Conservation (phyloP, 1,140 invertebrate genomes). For the Drosophila pallidifrons region DNA sequence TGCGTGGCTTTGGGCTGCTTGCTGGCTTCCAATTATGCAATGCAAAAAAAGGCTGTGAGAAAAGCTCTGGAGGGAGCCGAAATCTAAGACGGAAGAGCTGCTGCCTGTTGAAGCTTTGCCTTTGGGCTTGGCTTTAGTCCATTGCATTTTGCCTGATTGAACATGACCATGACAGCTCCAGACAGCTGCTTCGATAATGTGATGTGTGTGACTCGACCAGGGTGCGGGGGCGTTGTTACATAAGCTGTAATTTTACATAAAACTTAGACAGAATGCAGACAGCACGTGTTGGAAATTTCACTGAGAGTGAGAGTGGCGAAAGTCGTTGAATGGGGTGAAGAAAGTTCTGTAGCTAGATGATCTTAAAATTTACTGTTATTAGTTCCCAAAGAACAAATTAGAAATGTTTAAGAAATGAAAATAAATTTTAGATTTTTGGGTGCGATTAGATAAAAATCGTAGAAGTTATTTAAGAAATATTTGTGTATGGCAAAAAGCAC, state of each 20-base stretch:
- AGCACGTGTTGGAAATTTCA: not conserved
- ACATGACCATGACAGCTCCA: slow-evolving; percentile 67
- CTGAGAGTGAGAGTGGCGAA: not conserved
- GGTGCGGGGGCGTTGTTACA: slow-evolving; percentile 6
- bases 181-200: slow-evolving; percentile 26
- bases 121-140: slow-evolving; percentile 41
- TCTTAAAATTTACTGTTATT: not conserved
- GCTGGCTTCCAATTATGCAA: slow-evolving; percentile 54
- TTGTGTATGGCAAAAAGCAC: too few relatives aligned
- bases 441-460: too few relatives aligned
- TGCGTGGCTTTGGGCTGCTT: slow-evolving; percentile 50
- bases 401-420: too few relatives aligned
- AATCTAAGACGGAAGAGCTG: slow-evolving; percentile 73
- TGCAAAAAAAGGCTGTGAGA: slow-evolving; percentile 6
- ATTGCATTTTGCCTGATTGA: slow-evolving; percentile 58
- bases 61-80: slow-evolving; percentile 1
- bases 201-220: not conserved
- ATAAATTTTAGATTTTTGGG: too few relatives aligned
- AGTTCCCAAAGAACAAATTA: too few relatives aligned
- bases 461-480: too few relatives aligned
- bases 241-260: not conserved
- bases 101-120: slow-evolving; percentile 5
- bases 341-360: not conserved
- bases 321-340: not conserved
- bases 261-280: slow-evolving; percentile 1